Base-by-base conservation (phyloP, 1,140 invertebrate genomes). In the Anastrepha obliqua region DNA sequence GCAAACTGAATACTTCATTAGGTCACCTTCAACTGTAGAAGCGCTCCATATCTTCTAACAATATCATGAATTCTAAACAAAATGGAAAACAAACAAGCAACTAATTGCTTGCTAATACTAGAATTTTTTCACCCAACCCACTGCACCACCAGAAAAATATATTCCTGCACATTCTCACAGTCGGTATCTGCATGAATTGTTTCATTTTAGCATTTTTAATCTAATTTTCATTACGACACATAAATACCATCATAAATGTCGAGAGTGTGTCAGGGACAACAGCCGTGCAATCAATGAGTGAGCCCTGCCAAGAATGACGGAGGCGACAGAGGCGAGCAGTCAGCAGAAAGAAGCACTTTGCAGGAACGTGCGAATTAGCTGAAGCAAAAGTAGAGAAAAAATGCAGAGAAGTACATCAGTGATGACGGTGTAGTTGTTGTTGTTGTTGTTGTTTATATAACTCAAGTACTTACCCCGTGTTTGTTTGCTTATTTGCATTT, bases 151-250 rank as follows among this genome's bases (percentile, higher is more conserved):
- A 3, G 44, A n/a, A 13, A 29, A 39, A 39, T 20, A 44, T 15
- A n/a, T 70, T 29, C 29, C 1, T 29, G 0, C 29, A 44, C 13
- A 44, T 44, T 47, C 51, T 55, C 13, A 67, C 15, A 20, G 11
- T 3, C 9, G 47, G 4, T 64, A 60, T 58, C 60, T 85, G 55
- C 81, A 42, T 88, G 64, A 85, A 42, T 55, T 86, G n/a, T 62
- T 62, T 87, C 17, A 58, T 60, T 85, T 87, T 64, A 55, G 74
- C 74, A 9, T 81, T 81, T 81, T 81, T 81, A 88, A 88, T 78
- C 67, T 86, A 86, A 64, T 87, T 62, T 88, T 88, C 86, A 86
- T 88, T 88, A 78, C 86, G 85, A 88, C 85, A 88, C 65, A 81
- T 81, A 88, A 88, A 88, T 87, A 78, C 29, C 64, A 85, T 88